Evolutionary conservation across 2,113 vertebrate genomes (phyloP).

Genomic region (Rhinoderma darwinii): DNA sequence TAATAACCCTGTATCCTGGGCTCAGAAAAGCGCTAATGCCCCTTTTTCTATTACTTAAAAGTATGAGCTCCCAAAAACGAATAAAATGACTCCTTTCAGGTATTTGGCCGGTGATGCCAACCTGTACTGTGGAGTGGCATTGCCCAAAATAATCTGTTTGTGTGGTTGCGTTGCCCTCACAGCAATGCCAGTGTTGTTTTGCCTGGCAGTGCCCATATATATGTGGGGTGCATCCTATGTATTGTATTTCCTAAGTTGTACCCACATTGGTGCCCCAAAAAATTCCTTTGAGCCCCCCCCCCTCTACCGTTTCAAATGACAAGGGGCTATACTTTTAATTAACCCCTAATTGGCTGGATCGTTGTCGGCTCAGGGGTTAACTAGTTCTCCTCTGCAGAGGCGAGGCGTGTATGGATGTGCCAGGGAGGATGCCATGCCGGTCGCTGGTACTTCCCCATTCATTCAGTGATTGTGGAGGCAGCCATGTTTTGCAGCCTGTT

Average conservation of each 20-base stretch:
- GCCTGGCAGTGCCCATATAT: neutral
- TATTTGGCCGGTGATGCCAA: neutral
- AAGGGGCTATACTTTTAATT: too few relatives aligned
- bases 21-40: too few relatives aligned
- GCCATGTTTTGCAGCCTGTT: slow-evolving; percentile 6
- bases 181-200: neutral
- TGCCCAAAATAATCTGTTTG: too few relatives aligned
- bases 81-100: too few relatives aligned
- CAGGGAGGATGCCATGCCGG: neutral
- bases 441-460: neutral
- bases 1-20: too few relatives aligned
- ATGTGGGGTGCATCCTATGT: neutral
- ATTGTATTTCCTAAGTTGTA: neutral
- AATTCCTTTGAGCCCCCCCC: too few relatives aligned
- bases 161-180: too few relatives aligned
- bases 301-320: neutral
- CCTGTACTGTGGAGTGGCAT: neutral
- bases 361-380: too few relatives aligned
- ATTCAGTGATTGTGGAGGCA: neutral
- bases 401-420: neutral
- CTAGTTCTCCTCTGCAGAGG: neutral
- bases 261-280: neutral
- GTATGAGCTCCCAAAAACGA: too few relatives aligned
- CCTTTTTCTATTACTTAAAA: too few relatives aligned
- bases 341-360: too few relatives aligned